Evolutionary conservation across 2,113 vertebrate genomes (phyloP), one percentile per base, ranked within the genome.

Genomic region (Prinia subflava): DNA sequence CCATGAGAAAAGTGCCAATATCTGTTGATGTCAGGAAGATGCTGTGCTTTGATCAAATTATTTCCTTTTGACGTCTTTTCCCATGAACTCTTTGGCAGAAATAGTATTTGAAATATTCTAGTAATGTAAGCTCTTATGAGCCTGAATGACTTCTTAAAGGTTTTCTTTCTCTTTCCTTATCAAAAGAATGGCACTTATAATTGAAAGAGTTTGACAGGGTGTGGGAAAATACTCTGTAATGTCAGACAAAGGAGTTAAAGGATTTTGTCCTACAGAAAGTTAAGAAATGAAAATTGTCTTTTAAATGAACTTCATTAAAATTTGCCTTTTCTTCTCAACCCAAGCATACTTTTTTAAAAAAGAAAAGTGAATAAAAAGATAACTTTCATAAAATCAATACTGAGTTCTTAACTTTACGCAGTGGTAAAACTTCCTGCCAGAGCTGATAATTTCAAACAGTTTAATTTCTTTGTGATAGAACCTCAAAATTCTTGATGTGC

Each of bases 261-360:
- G 24, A 63, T 47, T 52, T 23, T 55, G 11, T 84, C 44, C n/a
- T 47, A 9, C 30, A 18, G n/a, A 65, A 93, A 59, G 20, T 69
- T 59, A 57, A 93, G 56, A 87, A 88, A 88, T 15, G 67, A 6
- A 85, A 91, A 73, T 56, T 75, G 31, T 20, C 44, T 92, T 94
- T 86, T 80, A 73, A 86, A 69, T 56, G 3, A 86, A 57, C 31
- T 52, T 92, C 15, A 57, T 89, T 70, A 69, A 74, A 78, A 69
- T 73, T n/a, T 62, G 65, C 23, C 41, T 79, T 64, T 75, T 76
- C 44, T 50, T 76, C 46, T 62, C 81, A 64, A 69, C 13, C 4
- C 12, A 64, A 80, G 28, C 22, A 37, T 64, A 28, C 10, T 78
- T 91, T 60, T 57, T 73, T 73, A 47, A 85, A 10, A 83, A 86